phyloP scores from a whole-genome alignment of 2,113 vertebrate genomes.

The Siniperca chuatsi region DNA sequence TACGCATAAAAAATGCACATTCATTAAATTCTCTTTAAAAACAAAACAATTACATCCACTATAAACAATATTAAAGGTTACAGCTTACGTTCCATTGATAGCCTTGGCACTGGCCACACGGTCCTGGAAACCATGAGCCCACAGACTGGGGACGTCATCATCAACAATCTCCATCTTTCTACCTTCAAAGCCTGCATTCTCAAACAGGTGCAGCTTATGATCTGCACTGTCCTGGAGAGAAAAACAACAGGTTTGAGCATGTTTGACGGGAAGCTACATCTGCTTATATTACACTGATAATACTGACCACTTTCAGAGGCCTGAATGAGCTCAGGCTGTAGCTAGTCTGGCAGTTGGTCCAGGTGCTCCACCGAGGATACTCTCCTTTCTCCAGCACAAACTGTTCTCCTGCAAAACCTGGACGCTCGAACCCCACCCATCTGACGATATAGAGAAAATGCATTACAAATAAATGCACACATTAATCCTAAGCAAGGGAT shows the following conservation, averaged over 20 bases:
- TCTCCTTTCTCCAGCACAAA: constrained; percentile 92
- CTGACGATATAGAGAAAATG: constrained; percentile 68
- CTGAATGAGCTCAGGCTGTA: constrained; percentile 83
- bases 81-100: constrained; percentile 91
- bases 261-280: constrained; percentile 35
- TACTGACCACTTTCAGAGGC: constrained; percentile 89
- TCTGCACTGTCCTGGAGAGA: constrained; percentile 87
- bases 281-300: neutral
- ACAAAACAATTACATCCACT: neutral
- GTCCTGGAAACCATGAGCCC: constrained; percentile 93
- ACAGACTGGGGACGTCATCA: constrained; percentile 92
- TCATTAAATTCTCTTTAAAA: neutral
- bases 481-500: neutral
- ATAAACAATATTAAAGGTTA: constrained; percentile 66
- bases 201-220: constrained; percentile 92
- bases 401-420: constrained; percentile 87
- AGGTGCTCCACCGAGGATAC: constrained; percentile 91
- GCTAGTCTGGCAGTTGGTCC: constrained; percentile 89
- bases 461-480: neutral
- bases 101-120: constrained; percentile 90
- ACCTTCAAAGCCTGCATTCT: constrained; percentile 86
- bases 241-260: neutral
- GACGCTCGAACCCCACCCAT: constrained; percentile 91
- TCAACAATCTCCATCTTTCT: constrained; percentile 94
- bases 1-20: neutral